phyloP scores from a whole-genome alignment of 1,140 invertebrate species.

The Octopus sinensis region DNA sequence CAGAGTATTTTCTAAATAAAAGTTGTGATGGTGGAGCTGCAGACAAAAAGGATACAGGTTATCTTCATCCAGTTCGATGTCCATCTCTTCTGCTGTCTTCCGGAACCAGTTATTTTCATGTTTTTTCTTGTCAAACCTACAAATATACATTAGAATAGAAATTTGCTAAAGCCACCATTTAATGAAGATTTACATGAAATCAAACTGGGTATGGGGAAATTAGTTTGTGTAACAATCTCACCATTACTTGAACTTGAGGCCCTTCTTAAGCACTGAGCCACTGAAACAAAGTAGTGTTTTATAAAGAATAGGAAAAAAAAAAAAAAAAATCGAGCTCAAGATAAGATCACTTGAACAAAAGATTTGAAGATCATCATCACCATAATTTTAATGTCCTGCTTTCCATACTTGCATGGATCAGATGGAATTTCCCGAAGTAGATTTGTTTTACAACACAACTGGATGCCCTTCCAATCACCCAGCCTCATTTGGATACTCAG shows the following conservation, averaged over 20 bases:
- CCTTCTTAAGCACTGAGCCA: neutral
- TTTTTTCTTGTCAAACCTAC: slow-evolving; percentile 64
- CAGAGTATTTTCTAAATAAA: neutral
- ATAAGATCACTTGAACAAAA: no score
- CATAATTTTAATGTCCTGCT: no score
- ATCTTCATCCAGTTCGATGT: slow-evolving; percentile 78
- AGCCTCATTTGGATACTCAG: no score
- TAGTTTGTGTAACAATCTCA: neutral
- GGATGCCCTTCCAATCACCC: no score
- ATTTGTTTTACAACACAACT: no score
- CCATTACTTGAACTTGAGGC: neutral
- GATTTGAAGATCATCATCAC: no score
- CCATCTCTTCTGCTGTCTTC: slow-evolving; percentile 80
- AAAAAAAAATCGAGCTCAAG: neutral
- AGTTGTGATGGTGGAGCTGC: neutral
- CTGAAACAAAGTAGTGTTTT: no score
- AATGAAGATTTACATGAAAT: neutral
- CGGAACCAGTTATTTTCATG: slow-evolving; percentile 77
- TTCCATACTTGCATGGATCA: no score
- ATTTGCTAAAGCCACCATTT: neutral
- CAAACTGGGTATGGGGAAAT: neutral
- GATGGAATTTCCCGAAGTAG: no score
- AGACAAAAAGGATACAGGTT: slow-evolving; percentile 64
- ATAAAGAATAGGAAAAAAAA: no score
- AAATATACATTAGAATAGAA: slow-evolving; percentile 3